Conservation (phyloP, 2,888 invertebrate species). For the Lacanobia oleracea region DNA sequence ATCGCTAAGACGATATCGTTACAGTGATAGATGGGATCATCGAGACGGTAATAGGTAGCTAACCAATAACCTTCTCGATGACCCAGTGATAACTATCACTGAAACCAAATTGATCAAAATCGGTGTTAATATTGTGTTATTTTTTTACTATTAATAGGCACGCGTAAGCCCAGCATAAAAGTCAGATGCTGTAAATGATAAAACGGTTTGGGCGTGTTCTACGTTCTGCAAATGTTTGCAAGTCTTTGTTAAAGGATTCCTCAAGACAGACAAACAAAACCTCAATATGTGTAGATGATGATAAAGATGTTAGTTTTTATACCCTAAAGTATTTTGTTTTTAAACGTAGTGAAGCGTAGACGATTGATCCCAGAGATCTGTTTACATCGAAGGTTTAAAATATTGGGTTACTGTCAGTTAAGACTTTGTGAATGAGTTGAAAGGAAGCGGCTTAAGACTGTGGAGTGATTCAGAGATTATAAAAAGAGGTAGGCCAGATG, state of each 20-base stretch:
- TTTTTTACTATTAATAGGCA: too few species aligned
- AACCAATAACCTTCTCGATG: too few species aligned
- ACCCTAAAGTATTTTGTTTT: constrained; percentile 33
- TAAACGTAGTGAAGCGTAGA: constrained; percentile 47
- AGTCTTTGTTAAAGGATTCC: neutral
- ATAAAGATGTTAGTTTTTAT: constrained; percentile 31
- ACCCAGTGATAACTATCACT: too few species aligned
- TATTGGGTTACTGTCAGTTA: constrained; percentile 45
- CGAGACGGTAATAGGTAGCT: too few species aligned
- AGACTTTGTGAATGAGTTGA: constrained; percentile 53
- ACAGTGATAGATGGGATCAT: too few species aligned
- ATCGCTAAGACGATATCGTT: too few species aligned
- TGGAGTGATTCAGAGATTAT: constrained; percentile 8
- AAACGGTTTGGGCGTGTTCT: too few species aligned
- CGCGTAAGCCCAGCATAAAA: too few species aligned
- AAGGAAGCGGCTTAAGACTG: constrained; percentile 38
- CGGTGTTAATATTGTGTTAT: too few species aligned
- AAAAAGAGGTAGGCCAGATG: constrained; percentile 34
- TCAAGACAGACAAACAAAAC: neutral
- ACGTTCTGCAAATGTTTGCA: too few species aligned
- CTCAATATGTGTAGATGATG: neutral
- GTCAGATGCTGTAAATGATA: too few species aligned
- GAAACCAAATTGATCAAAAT: too few species aligned
- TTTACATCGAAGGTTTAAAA: constrained; percentile 43
- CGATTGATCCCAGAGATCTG: constrained; percentile 51